Conservation (phyloP, 2,888 invertebrate genomes). For the Drosophila neonasuta region DNA sequence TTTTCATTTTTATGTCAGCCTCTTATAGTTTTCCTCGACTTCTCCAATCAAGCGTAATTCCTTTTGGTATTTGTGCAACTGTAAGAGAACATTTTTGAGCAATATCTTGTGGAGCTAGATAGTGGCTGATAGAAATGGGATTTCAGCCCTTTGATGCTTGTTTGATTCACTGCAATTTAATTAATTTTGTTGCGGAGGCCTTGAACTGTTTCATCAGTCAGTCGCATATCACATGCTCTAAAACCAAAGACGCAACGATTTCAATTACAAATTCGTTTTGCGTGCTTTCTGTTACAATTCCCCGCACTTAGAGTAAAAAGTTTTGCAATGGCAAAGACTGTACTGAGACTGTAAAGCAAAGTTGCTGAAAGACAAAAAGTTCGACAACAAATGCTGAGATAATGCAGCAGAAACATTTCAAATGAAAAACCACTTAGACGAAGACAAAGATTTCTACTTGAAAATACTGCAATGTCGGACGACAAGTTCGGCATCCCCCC, state of each 20-base stretch:
- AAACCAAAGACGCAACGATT: conserved; percentile 37
- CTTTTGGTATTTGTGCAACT: conserved; percentile 12
- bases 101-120: background rate
- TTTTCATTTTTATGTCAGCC: conserved; percentile 8
- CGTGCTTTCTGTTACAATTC: conserved; percentile 31
- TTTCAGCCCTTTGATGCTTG: conserved; percentile 11
- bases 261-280: conserved; percentile 54
- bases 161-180: conserved; percentile 33
- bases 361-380: conserved; percentile 34
- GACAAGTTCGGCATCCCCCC: conserved; percentile 21
- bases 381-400: conserved; percentile 21
- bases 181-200: conserved; percentile 32
- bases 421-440: conserved; percentile 72
- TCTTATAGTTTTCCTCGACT: background rate
- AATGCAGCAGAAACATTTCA: conserved; percentile 45
- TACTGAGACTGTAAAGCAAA: conserved; percentile 19
- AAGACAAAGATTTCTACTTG: conserved; percentile 60
- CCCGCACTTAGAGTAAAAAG: conserved; percentile 25
- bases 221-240: conserved; percentile 20
- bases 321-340: conserved; percentile 18
- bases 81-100: conserved; percentile 1
- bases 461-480: conserved; percentile 32
- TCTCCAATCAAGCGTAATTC: background rate
- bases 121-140: conserved; percentile 24
- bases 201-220: conserved; percentile 5